Base-by-base conservation (phyloP, 2,797 vertebrate species). In the Gymnothorax reevesii region DNA sequence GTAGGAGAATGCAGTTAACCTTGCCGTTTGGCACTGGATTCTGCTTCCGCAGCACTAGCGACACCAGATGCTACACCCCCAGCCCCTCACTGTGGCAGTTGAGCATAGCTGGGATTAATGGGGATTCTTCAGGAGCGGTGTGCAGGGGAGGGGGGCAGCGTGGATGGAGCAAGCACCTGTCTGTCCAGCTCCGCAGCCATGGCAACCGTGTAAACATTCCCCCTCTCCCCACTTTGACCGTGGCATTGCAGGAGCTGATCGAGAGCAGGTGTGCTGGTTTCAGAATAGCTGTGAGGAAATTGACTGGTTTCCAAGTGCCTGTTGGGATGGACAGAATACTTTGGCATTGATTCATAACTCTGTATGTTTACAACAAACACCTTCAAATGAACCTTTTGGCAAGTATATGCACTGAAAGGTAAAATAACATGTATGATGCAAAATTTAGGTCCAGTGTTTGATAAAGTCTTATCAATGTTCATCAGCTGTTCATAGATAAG, bases 101-200 rank as follows among this genome's bases (percentile, higher is more conserved):
- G 91, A 95, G 91, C 90, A 97, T 95, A 96, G 96, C 97, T 97
- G 94, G 92, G 94, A 93, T 94, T 96, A 95, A 96, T 95, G 95
- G 93, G 94, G 93, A 96, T 97, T 96, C 96, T 95, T 94, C 90
- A 92, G 92, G 94, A 96, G 94, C 92, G 33, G 33, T 94, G 93
- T 92, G 79, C 2, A 7, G 62, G 62, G 17, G 62, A 22, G 90
- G 60, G 91, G 93, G 97, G 94, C 97, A 98, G 96, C 97, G 97
- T 97, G 94, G 95, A 90, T 94, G 86, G 91, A 92, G 92, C 92
- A 92, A 93, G 94, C 96, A 93, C 94, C 88, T 92, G 94, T 95
- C 95, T 94, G 95, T 95, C 94, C 94, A 71, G 92, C 55, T 17
- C 87, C 90, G 94, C 91, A 89, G 91, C 96, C 96, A 96, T 89